Percentiles rank a stretch among this genome's conserved stretches.
These are phyloP conservation scores for Cyanoderma ruficeps DNA, from an alignment of 2,113 vertebrate genomes.

Conservation along the genomic window DNA sequence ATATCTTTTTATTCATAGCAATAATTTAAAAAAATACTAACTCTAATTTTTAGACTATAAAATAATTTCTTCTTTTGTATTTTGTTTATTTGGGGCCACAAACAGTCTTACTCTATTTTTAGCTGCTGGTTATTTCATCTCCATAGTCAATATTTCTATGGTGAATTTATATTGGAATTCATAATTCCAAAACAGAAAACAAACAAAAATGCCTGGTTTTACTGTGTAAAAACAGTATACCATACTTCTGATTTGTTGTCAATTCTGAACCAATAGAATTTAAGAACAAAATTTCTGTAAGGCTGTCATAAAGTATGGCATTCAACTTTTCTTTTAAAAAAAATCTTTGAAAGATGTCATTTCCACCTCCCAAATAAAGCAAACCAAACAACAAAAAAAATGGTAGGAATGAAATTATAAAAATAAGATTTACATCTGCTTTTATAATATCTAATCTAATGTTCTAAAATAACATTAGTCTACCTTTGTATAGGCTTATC, in stretches of 20 bases:
- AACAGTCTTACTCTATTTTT: neutral
- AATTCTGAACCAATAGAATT: neutral
- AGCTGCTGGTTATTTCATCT: neutral
- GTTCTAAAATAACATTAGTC: neutral
- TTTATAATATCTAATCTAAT: neutral
- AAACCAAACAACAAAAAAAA: neutral
- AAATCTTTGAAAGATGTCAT: neutral
- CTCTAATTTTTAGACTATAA: neutral
- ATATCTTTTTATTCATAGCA: neutral
- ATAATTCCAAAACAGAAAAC: neutral
- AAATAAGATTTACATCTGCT: neutral
- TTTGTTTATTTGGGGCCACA: neutral
- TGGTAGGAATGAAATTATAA: neutral
- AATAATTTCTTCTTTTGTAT: neutral
- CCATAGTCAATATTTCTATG: neutral
- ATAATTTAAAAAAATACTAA: neutral
- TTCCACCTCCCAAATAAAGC: neutral
- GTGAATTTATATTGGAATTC: neutral
- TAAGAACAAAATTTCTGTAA: rapidly evolving
- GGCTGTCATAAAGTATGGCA: neutral
- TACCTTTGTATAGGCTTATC: neutral
- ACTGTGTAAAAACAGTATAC: neutral
- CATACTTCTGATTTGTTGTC: neutral
- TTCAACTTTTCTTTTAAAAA: neutral
- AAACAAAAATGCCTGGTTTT: neutral